A percentile compares a stretch with the other conserved stretches of the same genome.
Conservation (phyloP, 30 jellyfish, hydroid and myxozoan species). For the Chrysaora quinquecirrha region DNA sequence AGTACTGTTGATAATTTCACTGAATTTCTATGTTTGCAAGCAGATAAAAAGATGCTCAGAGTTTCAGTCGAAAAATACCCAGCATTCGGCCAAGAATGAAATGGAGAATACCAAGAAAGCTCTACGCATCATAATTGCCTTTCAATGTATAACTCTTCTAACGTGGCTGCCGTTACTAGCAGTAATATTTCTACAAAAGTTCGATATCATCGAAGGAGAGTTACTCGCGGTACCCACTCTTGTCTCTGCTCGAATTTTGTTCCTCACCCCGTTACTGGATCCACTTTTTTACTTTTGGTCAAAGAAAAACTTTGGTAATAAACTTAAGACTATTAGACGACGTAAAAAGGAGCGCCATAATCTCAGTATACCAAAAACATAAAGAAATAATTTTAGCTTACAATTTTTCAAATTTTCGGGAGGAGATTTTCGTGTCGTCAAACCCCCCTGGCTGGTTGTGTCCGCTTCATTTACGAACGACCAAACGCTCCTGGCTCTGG, state of each 20-base stretch:
- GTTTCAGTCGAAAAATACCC: not conserved
- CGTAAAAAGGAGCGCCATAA: not conserved
- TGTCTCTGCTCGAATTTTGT: constrained; percentile 20
- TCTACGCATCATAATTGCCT: constrained; percentile 27
- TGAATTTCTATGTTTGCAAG: constrained; percentile 14
- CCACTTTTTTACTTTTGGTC: constrained; percentile 72
- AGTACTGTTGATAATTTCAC: constrained; percentile 9
- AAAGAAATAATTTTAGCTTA: not conserved
- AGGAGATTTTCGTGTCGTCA: not conserved
- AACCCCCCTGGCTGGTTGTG: no score
- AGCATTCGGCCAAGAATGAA: constrained; percentile 5
- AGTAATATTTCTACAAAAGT: constrained; percentile 39
- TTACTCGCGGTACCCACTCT: constrained; percentile 8
- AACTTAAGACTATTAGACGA: not conserved
- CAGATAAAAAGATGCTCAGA: constrained; percentile 6
- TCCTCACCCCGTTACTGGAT: constrained; percentile 48
- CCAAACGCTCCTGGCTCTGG: no score
- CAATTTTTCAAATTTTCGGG: not conserved
- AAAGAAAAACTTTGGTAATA: not conserved
- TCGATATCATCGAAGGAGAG: constrained; percentile 1
- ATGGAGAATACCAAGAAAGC: constrained; percentile 23
- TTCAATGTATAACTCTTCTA: constrained; percentile 12
- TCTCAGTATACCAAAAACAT: not conserved
- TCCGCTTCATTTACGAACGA: no score
- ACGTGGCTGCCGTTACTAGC: constrained; percentile 54